A percentile compares a stretch with the other conserved stretches of the same genome.
Conservation (phyloP, 2,888 invertebrate species). For the Morinoia aosen region DNA sequence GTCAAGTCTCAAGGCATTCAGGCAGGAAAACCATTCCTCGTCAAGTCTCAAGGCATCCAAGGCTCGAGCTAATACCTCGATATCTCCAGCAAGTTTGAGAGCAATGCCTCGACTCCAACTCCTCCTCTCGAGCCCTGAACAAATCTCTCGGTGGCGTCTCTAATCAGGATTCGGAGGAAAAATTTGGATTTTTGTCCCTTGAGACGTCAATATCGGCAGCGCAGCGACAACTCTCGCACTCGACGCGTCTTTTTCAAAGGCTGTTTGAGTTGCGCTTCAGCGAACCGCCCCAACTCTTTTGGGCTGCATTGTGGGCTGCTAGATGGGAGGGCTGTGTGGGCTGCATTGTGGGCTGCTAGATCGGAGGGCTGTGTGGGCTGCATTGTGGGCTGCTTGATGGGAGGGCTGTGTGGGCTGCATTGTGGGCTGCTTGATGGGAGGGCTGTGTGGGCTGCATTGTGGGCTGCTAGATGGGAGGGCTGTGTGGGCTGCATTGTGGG, state of each 20-base stretch:
- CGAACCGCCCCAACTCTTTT: neutral
- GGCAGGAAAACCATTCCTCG: neutral
- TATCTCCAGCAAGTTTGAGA: neutral
- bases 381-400: neutral
- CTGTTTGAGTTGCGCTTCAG: conserved; percentile 24
- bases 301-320: conserved; percentile 29
- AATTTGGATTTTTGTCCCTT: conserved; percentile 32
- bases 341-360: neutral
- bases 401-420: neutral
- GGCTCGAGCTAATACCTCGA: neutral
- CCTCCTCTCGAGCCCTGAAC: conserved; percentile 18
- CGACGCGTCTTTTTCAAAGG: conserved; percentile 7
- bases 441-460: neutral
- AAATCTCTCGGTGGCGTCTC: conserved; percentile 43
- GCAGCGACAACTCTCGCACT: conserved; percentile 37
- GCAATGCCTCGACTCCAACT: neutral
- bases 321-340: neutral
- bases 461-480: neutral
- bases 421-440: neutral
- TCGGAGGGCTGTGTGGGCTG: neutral
- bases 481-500: neutral
- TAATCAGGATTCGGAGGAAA: conserved; percentile 30
- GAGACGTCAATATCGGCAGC: conserved; percentile 19
- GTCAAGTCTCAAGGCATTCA: neutral
- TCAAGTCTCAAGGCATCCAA: neutral